phyloP scores from a whole-genome alignment of 2,113 vertebrate species.

The Gallinago paraguaiae region DNA sequence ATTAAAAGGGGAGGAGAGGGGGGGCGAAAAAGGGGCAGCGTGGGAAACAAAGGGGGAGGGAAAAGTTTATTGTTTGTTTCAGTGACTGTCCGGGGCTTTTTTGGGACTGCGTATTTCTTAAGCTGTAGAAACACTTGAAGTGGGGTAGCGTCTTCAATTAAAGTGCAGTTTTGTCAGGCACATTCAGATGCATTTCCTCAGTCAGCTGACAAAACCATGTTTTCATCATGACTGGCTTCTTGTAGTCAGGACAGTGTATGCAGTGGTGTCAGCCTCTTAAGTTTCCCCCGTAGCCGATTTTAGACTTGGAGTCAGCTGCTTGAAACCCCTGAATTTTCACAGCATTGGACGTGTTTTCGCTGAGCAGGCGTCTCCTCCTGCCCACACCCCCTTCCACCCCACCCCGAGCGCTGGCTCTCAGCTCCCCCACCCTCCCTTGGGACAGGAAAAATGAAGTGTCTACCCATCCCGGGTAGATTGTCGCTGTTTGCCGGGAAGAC shows the following conservation, averaged over 20 bases:
- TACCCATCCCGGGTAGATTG: background rate
- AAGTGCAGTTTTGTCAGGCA: background rate
- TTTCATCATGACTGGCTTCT: background rate
- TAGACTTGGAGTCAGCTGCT: background rate
- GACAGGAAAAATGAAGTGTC: conserved; percentile 12
- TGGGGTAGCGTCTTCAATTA: background rate
- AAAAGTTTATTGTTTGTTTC: background rate
- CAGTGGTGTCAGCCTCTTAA: background rate
- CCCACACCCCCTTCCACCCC: conserved; percentile 20
- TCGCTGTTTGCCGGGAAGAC: background rate
- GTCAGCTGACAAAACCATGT: background rate
- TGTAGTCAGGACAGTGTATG: background rate
- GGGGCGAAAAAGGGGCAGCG: background rate
- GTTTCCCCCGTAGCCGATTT: background rate
- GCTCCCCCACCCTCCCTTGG: conserved; percentile 7
- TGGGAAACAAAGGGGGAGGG: background rate
- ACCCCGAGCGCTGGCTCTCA: background rate
- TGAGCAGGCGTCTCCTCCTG: background rate
- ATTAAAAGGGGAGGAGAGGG: background rate
- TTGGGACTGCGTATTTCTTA: background rate
- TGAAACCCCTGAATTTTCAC: background rate
- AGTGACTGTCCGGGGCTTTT: background rate
- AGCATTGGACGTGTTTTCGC: background rate
- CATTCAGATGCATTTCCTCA: background rate
- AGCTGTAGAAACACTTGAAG: background rate